A percentile compares a stretch with the other conserved stretches of the same genome.
These are phyloP conservation scores for Pemphigus obesinymphae DNA, from an alignment of 1,140 invertebrate genomes.

Conservation along the genomic window DNA sequence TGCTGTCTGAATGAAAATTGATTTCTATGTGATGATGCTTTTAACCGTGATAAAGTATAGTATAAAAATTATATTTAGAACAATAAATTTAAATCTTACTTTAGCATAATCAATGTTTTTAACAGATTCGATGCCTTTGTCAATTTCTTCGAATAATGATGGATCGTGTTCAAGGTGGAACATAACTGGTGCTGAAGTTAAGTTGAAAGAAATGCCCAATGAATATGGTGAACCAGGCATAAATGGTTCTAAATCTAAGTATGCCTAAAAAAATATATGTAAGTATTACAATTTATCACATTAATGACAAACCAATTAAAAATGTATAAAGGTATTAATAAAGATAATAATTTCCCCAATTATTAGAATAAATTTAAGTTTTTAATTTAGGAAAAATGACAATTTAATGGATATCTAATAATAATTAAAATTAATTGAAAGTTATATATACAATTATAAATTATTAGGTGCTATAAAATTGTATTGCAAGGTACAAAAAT, in stretches of 20 bases:
- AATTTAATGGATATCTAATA: background rate
- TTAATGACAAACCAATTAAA: background rate
- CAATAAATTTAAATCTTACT: conserved; percentile 49
- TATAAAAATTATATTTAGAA: background rate
- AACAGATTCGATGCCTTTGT: conserved; percentile 65
- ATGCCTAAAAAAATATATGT: conserved; percentile 52
- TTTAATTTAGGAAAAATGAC: background rate
- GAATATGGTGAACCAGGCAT: conserved; percentile 50
- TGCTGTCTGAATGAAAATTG: too few relatives aligned
- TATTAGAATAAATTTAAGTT: background rate
- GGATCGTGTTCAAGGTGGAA: conserved; percentile 73
- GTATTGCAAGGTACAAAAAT: too few relatives aligned
- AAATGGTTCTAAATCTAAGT: conserved; percentile 63
- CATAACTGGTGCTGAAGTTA: conserved; percentile 68
- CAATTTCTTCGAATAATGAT: conserved; percentile 64
- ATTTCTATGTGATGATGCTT: too few relatives aligned
- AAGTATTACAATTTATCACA: background rate
- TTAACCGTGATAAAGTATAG: too few relatives aligned
- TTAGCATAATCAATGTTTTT: conserved; percentile 70
- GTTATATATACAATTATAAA: background rate
- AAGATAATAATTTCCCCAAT: background rate
- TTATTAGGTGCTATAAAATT: background rate
- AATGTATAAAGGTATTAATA: background rate
- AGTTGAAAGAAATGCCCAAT: conserved; percentile 45
- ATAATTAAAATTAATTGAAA: background rate